phyloP scores from a whole-genome alignment of 2,797 vertebrate species.

The Pelochelys cantorii region DNA sequence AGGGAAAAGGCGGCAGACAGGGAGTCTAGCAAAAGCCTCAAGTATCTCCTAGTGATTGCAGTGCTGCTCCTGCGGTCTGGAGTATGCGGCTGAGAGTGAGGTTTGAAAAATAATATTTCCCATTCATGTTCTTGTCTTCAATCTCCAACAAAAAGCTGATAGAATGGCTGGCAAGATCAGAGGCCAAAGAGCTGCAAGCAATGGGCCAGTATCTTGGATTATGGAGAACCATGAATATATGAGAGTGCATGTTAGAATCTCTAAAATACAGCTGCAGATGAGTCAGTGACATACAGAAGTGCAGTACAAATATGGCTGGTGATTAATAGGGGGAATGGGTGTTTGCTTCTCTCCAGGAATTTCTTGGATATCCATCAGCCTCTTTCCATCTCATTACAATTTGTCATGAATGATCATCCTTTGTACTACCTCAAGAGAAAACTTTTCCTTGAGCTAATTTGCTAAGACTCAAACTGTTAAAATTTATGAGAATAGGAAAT shows the following conservation, averaged over 20 bases:
- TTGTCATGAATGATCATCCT: background rate
- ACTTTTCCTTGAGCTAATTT: background rate
- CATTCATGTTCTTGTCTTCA: background rate
- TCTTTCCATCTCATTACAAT: constrained; percentile 29
- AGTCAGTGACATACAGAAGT: background rate
- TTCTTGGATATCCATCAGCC: background rate
- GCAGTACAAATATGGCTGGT: background rate
- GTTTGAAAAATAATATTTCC: background rate
- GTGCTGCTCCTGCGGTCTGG: background rate
- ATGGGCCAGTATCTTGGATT: background rate
- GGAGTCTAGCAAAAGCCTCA: background rate
- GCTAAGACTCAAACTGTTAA: background rate
- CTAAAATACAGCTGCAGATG: constrained; percentile 5
- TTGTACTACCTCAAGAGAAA: background rate
- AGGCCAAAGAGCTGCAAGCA: background rate
- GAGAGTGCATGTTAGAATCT: background rate
- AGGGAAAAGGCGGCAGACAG: background rate
- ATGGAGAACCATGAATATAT: background rate
- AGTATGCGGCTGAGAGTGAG: background rate
- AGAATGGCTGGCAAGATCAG: background rate
- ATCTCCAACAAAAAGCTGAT: constrained; percentile 3
- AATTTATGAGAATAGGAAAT: constrained; percentile 17
- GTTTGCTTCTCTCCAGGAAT: background rate
- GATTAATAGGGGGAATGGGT: background rate
- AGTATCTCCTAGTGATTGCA: background rate